Base-by-base conservation (phyloP, 2,888 invertebrate genomes). In the Beris chalybata region DNA sequence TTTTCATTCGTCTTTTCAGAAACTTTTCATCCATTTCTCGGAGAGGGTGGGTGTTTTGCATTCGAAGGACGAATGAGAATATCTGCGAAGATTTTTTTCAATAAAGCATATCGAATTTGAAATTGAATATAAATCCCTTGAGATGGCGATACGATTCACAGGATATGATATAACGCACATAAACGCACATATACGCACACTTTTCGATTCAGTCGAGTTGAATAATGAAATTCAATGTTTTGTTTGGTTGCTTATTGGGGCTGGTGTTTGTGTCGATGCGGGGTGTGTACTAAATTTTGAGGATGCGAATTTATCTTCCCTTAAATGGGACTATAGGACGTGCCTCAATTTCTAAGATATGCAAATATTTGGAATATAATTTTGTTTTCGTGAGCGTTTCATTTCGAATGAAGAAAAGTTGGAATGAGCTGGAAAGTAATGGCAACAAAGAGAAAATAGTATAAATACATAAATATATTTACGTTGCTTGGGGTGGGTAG, bases 41-140 rank as follows among this genome's bases (percentile, higher is more conserved):
- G n/a, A 3, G 22, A 3, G 22, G 22, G 22, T 22, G 7, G 44
- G 12, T 30, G 30, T 11, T 12, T 9, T 31, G 32, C 54, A 43
- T n/a, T 38, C 38, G 47, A 29, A 45, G 44, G 13, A 61, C 52
- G 52, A 38, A 61, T 61, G 50, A 38, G 38, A 61, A 52, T 52
- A 61, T 43, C 50, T 32, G 61, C 22, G 50, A 61, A 65, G 68
- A 68, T 53, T 55, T 64, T 64, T 55, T 64, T 63, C 55, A 64
- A 64, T 69, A 69, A 68, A 69, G 67, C 71, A 71, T 70, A 71
- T 70, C 67, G 69, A 69, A 71, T 70, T 61, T 64, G 68, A 70
- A 70, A 71, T 71, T 70, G 71, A 71, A 70, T 71, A 67, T 70
- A 70, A 70, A 68, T 70, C 70, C 50, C 68, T 56, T 31, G 45